phyloP scores from a whole-genome alignment of 2,888 invertebrate genomes.

The Ceriagrion tenellum region DNA sequence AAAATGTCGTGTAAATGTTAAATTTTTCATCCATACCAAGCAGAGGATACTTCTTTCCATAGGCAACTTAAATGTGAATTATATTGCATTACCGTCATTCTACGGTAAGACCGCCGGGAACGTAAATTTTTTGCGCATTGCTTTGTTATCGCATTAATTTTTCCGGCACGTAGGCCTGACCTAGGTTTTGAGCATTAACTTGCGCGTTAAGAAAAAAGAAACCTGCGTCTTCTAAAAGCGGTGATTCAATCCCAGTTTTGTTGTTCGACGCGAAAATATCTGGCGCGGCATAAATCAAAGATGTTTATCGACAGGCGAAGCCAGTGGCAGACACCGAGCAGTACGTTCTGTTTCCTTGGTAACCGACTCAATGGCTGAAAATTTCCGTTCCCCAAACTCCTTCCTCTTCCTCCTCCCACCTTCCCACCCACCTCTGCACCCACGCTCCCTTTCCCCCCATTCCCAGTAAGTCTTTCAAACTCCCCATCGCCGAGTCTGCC shows the following conservation, averaged over 20 bases:
- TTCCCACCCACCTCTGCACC: neutral
- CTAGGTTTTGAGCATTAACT: no score
- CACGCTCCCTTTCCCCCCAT: neutral
- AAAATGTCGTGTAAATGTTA: no score
- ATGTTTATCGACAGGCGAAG: neutral
- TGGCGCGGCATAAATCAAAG: neutral
- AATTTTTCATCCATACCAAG: no score
- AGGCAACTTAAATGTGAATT: no score
- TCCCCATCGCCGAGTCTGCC: no score
- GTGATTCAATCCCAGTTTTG: neutral
- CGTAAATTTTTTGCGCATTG: no score
- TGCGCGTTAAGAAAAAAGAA: neutral
- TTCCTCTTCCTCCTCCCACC: neutral
- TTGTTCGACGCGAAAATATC: neutral
- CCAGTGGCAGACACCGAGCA: neutral
- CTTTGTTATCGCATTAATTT: no score
- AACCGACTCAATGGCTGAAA: neutral
- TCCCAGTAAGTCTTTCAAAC: no score
- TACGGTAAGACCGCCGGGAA: no score
- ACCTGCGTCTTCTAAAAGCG: neutral
- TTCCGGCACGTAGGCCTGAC: no score
- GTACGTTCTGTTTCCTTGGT: neutral
- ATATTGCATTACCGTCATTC: no score
- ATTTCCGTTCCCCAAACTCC: neutral
- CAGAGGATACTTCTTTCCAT: no score